phyloP scores from a whole-genome alignment of 1,140 invertebrate species.

The Drosophila neocordata region DNA sequence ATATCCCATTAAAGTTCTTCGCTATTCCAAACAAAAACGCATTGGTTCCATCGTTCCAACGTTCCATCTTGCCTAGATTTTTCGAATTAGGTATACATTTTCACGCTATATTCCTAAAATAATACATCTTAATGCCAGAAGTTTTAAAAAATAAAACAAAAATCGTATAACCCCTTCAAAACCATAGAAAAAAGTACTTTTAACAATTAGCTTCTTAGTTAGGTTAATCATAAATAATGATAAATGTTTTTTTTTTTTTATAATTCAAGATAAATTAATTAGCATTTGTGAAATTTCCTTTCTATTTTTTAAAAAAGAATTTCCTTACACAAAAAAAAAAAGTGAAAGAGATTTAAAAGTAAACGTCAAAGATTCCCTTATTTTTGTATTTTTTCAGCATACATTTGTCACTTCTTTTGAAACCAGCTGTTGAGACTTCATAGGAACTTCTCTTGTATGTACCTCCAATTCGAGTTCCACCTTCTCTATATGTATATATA shows the following conservation, averaged over 20 bases:
- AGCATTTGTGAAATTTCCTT: neutral
- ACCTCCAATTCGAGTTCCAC: constrained; percentile 14
- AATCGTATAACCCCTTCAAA: too few relatives aligned
- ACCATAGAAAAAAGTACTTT: too few relatives aligned
- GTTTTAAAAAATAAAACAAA: too few relatives aligned
- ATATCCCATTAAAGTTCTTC: too few relatives aligned
- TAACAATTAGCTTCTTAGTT: too few relatives aligned
- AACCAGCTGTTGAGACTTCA: constrained; percentile 44
- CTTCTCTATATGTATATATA: neutral
- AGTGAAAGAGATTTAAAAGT: constrained; percentile 57
- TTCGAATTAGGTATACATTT: too few relatives aligned
- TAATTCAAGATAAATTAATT: neutral
- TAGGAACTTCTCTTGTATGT: constrained; percentile 25
- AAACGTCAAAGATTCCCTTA: constrained; percentile 34
- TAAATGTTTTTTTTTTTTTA: neutral
- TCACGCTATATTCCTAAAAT: too few relatives aligned
- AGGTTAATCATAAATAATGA: too few relatives aligned
- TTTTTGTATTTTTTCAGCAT: neutral
- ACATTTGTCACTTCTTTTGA: constrained; percentile 63
- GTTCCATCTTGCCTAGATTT: too few relatives aligned
- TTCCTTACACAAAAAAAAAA: constrained; percentile 35
- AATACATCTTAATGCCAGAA: too few relatives aligned
- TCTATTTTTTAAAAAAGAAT: neutral
- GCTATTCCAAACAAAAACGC: too few relatives aligned
- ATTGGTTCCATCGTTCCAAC: too few relatives aligned